These are phyloP conservation scores for Megaceryle alcyon DNA, from an alignment of 2,797 vertebrate genomes.

Conservation along the genomic window DNA sequence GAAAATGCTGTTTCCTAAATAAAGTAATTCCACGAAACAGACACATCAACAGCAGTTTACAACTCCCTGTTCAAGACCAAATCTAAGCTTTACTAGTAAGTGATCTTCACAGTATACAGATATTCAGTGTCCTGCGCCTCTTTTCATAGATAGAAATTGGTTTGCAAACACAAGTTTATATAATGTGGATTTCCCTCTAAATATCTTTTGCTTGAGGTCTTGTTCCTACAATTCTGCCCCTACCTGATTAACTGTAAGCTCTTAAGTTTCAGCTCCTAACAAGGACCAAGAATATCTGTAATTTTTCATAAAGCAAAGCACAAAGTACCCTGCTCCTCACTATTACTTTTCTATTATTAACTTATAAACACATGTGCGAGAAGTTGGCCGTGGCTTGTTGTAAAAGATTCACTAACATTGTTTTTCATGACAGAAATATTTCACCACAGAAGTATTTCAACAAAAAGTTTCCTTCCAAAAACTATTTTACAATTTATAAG, in stretches of 20 bases:
- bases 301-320: background rate
- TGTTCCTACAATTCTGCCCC: background rate
- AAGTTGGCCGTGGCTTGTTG: background rate
- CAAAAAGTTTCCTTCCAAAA: background rate
- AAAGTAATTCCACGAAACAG: background rate
- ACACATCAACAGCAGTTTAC: background rate
- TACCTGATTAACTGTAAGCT: background rate
- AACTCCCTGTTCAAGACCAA: background rate
- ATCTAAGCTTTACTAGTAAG: background rate
- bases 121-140: background rate
- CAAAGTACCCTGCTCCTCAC: background rate
- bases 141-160: background rate
- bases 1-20: background rate
- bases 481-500: background rate
- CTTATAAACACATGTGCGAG: background rate
- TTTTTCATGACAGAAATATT: background rate
- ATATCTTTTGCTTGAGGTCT: background rate
- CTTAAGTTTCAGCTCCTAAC: background rate
- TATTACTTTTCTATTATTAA: background rate
- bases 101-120: background rate
- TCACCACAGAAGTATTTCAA: background rate
- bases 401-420: background rate
- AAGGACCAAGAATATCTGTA: background rate
- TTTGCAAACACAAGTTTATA: background rate
- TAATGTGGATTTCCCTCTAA: background rate